Conservation (phyloP, 2,113 vertebrate genomes). For the Syngnathus typhle region DNA sequence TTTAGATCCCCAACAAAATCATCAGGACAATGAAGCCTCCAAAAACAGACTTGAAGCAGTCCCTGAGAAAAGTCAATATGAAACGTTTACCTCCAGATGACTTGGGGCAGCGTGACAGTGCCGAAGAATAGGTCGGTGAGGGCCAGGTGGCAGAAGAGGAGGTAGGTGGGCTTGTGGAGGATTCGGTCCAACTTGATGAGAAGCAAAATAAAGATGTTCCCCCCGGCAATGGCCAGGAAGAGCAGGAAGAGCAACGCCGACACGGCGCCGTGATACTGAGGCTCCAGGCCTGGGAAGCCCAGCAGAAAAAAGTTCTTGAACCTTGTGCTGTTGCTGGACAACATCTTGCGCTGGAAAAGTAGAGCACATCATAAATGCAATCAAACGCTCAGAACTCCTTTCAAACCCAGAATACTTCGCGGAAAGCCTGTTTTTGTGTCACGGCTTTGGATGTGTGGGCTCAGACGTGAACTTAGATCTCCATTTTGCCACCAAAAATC, state of each 20-base stretch:
- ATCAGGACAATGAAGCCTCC: no score
- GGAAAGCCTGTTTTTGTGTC: no score
- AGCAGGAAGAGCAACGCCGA: constrained; percentile 46
- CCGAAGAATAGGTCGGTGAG: constrained; percentile 61
- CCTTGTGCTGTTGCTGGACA: constrained; percentile 13
- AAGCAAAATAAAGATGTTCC: constrained; percentile 57
- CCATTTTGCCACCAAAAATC: no score
- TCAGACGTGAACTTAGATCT: no score
- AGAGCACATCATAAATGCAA: no score
- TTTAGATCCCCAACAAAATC: no score
- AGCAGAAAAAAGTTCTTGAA: constrained; percentile 43
- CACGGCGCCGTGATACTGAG: constrained; percentile 37
- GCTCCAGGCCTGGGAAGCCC: constrained; percentile 60
- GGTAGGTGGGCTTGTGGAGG: constrained; percentile 64
- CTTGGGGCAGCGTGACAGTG: constrained; percentile 54
- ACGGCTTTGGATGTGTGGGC: no score
- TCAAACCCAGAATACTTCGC: no score
- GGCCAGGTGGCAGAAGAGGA: constrained; percentile 68
- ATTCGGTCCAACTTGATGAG: constrained; percentile 49
- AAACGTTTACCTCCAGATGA: constrained; percentile 49
- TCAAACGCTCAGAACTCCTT: no score
- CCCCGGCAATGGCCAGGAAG: constrained; percentile 47
- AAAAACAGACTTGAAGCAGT: no score
- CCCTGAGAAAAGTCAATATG: not conserved
- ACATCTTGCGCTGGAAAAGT: not conserved